Conservation (phyloP, 1,140 invertebrate genomes). For the Microplitis mediator region DNA sequence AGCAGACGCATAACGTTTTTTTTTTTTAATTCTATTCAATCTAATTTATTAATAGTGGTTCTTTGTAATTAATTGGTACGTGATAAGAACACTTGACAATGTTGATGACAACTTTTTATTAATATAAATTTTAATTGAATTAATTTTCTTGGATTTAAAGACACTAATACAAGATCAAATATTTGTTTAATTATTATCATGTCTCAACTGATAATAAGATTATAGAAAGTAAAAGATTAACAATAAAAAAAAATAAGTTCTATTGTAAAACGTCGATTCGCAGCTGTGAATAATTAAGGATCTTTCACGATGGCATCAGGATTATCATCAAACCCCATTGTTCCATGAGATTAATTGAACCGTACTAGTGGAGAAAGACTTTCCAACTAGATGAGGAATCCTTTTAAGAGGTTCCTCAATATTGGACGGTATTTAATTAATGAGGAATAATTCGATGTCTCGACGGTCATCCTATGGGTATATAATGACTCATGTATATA, state of each 20-base stretch:
- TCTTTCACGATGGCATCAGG: neutral
- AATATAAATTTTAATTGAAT: too few species aligned
- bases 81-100: too few species aligned
- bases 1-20: too few species aligned
- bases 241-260: neutral
- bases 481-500: too few species aligned
- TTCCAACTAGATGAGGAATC: constrained; percentile 23
- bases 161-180: too few species aligned
- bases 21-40: too few species aligned
- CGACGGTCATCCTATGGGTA: neutral
- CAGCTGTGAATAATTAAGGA: constrained; percentile 24
- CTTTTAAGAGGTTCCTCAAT: constrained; percentile 13
- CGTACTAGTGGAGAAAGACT: constrained; percentile 26
- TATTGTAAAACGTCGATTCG: constrained; percentile 10
- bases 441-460: constrained; percentile 45
- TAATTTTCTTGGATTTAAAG: too few species aligned
- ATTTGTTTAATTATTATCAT: neutral
- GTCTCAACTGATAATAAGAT: neutral
- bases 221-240: neutral
- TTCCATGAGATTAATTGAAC: constrained; percentile 40
- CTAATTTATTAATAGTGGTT: too few species aligned
- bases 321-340: constrained; percentile 23
- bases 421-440: constrained; percentile 46
- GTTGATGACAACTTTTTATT: too few species aligned
- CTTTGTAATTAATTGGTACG: too few species aligned